phyloP scores from a whole-genome alignment of 2,888 invertebrate species.

The Taenaris catops region DNA sequence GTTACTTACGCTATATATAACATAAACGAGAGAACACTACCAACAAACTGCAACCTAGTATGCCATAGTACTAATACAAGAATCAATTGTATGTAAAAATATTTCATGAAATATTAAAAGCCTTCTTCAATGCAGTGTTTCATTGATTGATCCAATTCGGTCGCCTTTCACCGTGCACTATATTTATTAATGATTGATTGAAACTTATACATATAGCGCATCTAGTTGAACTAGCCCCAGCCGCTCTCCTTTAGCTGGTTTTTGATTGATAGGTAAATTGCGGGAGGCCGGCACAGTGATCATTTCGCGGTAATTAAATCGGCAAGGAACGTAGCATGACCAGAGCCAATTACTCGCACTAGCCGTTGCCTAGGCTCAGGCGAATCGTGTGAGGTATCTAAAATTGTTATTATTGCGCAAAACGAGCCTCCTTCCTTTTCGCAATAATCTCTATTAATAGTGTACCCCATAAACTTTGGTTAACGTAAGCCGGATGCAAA shows the following conservation, averaged over 20 bases:
- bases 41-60: too few relatives aligned
- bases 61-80: too few relatives aligned
- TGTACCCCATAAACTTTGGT: too few relatives aligned
- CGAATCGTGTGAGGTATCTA: constrained; percentile 63
- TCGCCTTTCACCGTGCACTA: constrained; percentile 44
- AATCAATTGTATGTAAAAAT: too few relatives aligned
- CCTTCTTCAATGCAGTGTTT: constrained; percentile 1
- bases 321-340: constrained; percentile 77
- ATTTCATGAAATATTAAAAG: too few relatives aligned
- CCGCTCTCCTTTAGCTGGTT: constrained; percentile 32
- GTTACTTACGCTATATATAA: too few relatives aligned
- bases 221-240: constrained; percentile 36
- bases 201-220: constrained; percentile 31
- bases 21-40: too few relatives aligned
- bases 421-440: constrained; percentile 46
- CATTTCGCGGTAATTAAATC: constrained; percentile 78
- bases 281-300: constrained; percentile 69
- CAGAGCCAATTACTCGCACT: constrained; percentile 73
- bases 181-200: constrained; percentile 39
- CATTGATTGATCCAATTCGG: constrained; percentile 3
- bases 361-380: constrained; percentile 64
- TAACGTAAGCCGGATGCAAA: too few relatives aligned
- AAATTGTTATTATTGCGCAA: constrained; percentile 66
- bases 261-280: constrained; percentile 79
- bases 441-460: too few relatives aligned